phyloP scores from a whole-genome alignment of 1,140 invertebrate genomes.

The Drosophila sulfurigaster region DNA sequence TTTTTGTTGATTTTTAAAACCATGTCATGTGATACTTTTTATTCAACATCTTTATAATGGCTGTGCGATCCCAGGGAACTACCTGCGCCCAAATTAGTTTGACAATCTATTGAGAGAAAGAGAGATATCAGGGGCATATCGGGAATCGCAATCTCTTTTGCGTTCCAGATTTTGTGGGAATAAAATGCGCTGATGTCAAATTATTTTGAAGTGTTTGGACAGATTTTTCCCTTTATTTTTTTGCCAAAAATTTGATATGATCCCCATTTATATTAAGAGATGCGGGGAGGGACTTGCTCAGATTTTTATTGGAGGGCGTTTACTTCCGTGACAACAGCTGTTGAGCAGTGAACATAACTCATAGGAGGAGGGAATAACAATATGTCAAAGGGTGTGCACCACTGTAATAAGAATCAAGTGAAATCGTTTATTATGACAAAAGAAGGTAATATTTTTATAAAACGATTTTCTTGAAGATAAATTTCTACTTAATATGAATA shows the following conservation, averaged over 20 bases:
- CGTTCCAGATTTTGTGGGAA: conserved; percentile 74
- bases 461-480: background rate
- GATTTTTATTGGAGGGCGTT: conserved; percentile 72
- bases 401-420: conserved; percentile 19
- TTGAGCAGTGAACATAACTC: conserved; percentile 2
- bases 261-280: conserved; percentile 10
- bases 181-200: conserved; percentile 76
- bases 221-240: conserved; percentile 64
- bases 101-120: conserved; percentile 59
- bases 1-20: conserved; percentile 14
- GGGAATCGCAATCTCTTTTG: conserved; percentile 56
- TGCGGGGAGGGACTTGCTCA: conserved; percentile 13
- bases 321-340: conserved; percentile 78
- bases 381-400: background rate
- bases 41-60: conserved; percentile 73
- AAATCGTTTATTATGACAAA: background rate
- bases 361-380: background rate
- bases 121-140: conserved; percentile 38
- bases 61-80: conserved; percentile 37
- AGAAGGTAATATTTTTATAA: background rate
- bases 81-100: conserved; percentile 80
- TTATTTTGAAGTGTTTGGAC: conserved; percentile 85
- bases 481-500: too few species aligned
- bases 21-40: conserved; percentile 77
- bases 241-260: conserved; percentile 78